phyloP scores from a whole-genome alignment of 2,113 vertebrate species.

The Isichthys henryi region DNA sequence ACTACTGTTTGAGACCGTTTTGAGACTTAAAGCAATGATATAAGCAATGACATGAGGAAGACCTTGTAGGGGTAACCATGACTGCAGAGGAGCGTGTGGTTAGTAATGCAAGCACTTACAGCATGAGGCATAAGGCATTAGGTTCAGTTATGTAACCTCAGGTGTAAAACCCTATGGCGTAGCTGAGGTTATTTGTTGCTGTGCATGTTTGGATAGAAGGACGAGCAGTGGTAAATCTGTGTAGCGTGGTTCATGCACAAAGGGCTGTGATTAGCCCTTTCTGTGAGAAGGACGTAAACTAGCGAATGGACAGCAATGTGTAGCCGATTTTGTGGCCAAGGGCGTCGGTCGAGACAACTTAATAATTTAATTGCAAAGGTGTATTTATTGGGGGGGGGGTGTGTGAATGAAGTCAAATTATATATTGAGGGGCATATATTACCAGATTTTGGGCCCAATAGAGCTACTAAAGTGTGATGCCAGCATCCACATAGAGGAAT shows the following conservation, averaged over 20 bases:
- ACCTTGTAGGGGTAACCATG: background rate
- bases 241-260: background rate
- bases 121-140: background rate
- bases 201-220: background rate
- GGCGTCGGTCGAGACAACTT: background rate
- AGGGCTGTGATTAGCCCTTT: background rate
- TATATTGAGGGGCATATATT: background rate
- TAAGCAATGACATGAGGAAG: background rate
- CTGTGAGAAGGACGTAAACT: background rate
- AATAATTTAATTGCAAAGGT: background rate
- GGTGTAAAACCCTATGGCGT: background rate
- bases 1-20: background rate
- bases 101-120: background rate
- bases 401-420: background rate
- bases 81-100: background rate
- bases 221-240: background rate
- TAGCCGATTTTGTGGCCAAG: background rate
- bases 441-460: background rate
- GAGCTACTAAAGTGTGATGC: background rate
- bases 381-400: background rate
- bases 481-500: background rate
- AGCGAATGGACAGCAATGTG: background rate
- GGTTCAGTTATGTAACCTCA: background rate
- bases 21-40: background rate
- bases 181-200: background rate